phyloP scores from a whole-genome alignment of 2,888 invertebrate species.

The Proisotoma minuta region DNA sequence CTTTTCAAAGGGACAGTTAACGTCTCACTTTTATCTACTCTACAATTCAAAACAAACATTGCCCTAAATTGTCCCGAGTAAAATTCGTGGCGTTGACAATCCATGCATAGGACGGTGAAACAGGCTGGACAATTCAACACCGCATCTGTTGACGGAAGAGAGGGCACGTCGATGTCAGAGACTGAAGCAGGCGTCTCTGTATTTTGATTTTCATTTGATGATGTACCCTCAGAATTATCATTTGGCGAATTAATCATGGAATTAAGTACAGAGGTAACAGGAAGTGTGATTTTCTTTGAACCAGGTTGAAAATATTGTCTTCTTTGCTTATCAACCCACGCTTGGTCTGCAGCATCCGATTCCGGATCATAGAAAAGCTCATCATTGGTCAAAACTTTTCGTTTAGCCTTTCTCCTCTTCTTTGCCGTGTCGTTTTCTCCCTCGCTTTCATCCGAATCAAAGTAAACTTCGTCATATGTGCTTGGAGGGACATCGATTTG shows the following conservation, averaged over 20 bases:
- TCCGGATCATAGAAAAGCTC: conserved; percentile 57
- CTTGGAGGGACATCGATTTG: neutral
- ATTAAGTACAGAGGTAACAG: neutral
- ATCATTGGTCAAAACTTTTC: conserved; percentile 48
- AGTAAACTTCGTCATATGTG: conserved; percentile 48
- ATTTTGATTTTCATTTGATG: neutral
- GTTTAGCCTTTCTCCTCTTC: conserved; percentile 28
- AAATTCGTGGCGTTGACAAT: conserved; percentile 58
- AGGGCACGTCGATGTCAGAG: conserved; percentile 38
- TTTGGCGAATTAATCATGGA: neutral
- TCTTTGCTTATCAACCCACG: conserved; percentile 55
- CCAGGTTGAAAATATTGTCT: conserved; percentile 47
- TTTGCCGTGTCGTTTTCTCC: conserved; percentile 31
- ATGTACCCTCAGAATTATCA: neutral
- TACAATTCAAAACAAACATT: conserved; percentile 60
- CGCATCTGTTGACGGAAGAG: conserved; percentile 56
- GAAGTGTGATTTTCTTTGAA: neutral
- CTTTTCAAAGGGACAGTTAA: conserved; percentile 48
- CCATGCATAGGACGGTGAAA: conserved; percentile 57
- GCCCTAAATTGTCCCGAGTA: conserved; percentile 59
- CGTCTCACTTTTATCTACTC: conserved; percentile 51
- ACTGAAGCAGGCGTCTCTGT: conserved; percentile 8
- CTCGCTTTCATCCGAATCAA: conserved; percentile 48
- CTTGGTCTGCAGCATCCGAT: conserved; percentile 56
- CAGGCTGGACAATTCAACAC: conserved; percentile 60